Conservation (phyloP, 2,797 vertebrate genomes). For the Paramormyrops hopkinsi region DNA sequence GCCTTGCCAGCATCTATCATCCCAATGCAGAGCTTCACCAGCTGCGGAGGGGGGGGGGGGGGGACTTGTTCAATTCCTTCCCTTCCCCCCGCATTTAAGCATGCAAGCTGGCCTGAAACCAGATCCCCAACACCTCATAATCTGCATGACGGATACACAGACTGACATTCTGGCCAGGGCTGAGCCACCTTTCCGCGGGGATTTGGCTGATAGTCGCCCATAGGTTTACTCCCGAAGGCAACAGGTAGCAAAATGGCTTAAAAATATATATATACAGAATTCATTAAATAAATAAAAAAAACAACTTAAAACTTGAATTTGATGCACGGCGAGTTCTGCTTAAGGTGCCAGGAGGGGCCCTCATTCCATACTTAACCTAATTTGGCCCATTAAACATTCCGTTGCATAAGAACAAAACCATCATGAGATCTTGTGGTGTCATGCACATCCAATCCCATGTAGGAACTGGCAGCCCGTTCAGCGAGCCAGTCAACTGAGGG, state of each 20-base stretch:
- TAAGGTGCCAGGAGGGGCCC: not conserved
- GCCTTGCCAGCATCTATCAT: constrained; percentile 79
- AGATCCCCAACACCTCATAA: not conserved
- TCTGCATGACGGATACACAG: not conserved
- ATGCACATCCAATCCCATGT: not conserved
- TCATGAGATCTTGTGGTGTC: not conserved
- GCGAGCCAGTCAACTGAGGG: not conserved
- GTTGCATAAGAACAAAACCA: not conserved
- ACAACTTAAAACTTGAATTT: not conserved
- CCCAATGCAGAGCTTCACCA: constrained; percentile 75
- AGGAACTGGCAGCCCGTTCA: not conserved
- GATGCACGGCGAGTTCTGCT: not conserved
- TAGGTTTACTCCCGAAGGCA: not conserved
- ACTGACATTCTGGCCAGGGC: not conserved
- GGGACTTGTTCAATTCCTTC: not conserved
- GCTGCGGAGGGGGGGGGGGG: constrained; percentile 44
- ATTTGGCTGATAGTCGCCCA: not conserved
- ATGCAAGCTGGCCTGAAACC: not conserved
- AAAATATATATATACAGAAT: not conserved
- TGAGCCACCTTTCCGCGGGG: not conserved
- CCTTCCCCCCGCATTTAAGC: not conserved
- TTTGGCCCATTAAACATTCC: not conserved
- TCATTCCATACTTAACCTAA: not conserved
- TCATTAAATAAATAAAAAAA: not conserved
- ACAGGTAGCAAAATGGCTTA: not conserved